These are phyloP conservation scores for Dasypus novemcinctus DNA, from an alignment of 2,113 vertebrate species.

Conservation along the genomic window DNA sequence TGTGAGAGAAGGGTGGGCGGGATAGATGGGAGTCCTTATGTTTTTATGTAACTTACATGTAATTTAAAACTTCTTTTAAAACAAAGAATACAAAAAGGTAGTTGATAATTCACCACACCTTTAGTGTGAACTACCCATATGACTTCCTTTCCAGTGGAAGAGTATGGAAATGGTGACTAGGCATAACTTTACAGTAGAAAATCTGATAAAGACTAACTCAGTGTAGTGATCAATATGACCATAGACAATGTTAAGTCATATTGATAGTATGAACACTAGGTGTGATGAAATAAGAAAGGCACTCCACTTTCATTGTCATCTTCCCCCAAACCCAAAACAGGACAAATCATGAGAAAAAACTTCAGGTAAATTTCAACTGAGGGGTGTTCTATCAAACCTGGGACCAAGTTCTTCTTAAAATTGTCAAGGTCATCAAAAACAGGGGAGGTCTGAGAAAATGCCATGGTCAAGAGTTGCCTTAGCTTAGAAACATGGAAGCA, in stretches of 20 bases:
- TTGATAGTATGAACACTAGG: not conserved
- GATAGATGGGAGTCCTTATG: too few relatives aligned
- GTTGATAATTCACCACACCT: not conserved
- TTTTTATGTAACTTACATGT: too few relatives aligned
- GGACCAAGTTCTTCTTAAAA: not conserved
- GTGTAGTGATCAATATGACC: not conserved
- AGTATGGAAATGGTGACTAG: not conserved
- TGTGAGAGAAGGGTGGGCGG: too few relatives aligned
- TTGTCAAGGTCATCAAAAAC: not conserved
- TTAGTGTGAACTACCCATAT: not conserved
- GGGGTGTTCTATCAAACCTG: not conserved
- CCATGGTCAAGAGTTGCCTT: not conserved
- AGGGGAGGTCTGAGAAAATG: not conserved
- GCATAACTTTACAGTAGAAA: not conserved
- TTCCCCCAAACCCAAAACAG: not conserved
- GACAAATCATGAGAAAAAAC: not conserved
- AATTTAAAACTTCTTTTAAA: too few relatives aligned
- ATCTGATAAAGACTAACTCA: not conserved
- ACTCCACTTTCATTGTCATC: not conserved
- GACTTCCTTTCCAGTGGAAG: not conserved
- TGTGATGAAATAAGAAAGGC: not conserved
- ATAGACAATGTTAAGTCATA: not conserved
- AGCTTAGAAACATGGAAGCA: not conserved
- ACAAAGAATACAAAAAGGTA: too few relatives aligned
- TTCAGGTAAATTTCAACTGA: rapidly evolving